phyloP scores from a whole-genome alignment of 2,888 invertebrate species.

The Dorcus parallelipipedus region DNA sequence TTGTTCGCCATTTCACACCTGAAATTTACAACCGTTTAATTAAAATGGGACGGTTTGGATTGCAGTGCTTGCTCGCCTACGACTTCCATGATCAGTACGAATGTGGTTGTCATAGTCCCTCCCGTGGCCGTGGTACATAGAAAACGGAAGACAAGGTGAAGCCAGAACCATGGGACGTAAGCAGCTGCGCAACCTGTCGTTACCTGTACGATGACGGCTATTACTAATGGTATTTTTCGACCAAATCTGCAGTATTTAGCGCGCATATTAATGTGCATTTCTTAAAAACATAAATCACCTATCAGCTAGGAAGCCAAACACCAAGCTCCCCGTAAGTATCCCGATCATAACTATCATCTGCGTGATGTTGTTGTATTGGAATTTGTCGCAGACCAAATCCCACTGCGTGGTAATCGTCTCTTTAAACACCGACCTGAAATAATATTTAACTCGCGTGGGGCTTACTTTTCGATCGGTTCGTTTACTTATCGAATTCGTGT shows the following conservation, averaged over 20 bases:
- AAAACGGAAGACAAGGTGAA: constrained; percentile 67
- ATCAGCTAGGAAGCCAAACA: constrained; percentile 74
- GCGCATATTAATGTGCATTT: no score
- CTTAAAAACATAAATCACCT: constrained; percentile 50
- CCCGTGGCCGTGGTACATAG: constrained; percentile 73
- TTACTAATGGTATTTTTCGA: constrained; percentile 68
- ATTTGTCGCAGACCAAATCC: constrained; percentile 67
- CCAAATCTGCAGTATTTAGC: constrained; percentile 60
- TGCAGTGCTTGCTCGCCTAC: constrained; percentile 49
- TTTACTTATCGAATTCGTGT: constrained; percentile 60
- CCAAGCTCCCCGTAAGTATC: constrained; percentile 69
- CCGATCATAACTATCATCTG: constrained; percentile 78
- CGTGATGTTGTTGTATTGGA: constrained; percentile 66
- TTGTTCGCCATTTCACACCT: constrained; percentile 55
- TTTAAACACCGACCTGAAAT: constrained; percentile 53
- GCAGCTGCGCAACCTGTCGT: constrained; percentile 68
- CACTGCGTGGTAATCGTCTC: constrained; percentile 74
- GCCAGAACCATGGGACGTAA: constrained; percentile 62
- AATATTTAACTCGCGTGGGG: no score
- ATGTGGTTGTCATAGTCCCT: constrained; percentile 79
- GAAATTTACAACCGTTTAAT: constrained; percentile 9
- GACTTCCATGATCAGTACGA: constrained; percentile 67
- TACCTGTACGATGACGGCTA: constrained; percentile 70
- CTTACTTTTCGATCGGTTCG: no score
- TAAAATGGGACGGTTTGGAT: no score